These are phyloP conservation scores for Apeira syringaria DNA, from an alignment of 2,888 invertebrate genomes.

Conservation along the genomic window DNA sequence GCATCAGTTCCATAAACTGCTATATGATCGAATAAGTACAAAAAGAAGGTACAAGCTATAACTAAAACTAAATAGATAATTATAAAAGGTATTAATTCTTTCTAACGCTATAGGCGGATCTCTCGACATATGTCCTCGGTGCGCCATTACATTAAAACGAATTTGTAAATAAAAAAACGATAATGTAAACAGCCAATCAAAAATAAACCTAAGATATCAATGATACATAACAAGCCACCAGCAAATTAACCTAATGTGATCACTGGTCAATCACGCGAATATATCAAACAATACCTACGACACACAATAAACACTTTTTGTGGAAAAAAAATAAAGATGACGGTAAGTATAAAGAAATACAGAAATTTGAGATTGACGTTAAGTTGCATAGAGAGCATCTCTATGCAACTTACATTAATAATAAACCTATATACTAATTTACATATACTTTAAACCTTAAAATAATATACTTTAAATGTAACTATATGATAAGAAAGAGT, in stretches of 20 bases:
- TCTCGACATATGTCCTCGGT: conserved; percentile 69
- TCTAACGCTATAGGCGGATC: conserved; percentile 74
- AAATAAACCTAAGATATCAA: conserved; percentile 1
- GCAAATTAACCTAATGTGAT: neutral
- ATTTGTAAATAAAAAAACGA: conserved; percentile 23
- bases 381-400: no score
- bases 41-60: no score
- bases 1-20: no score
- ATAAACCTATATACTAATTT: neutral
- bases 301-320: no score
- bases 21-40: no score
- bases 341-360: neutral
- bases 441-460: neutral
- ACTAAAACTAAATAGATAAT: conserved; percentile 34
- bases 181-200: conserved; percentile 19
- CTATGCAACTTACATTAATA: no score
- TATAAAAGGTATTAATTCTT: conserved; percentile 33
- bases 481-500: conserved; percentile 1
- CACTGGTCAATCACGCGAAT: neutral
- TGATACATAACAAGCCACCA: neutral
- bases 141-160: conserved; percentile 35
- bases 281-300: no score
- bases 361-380: conserved; percentile 8
- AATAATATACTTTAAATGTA: neutral
- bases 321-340: no score